Base-by-base conservation (phyloP, 2,113 vertebrate species). In the Onychostoma macrolepis region DNA sequence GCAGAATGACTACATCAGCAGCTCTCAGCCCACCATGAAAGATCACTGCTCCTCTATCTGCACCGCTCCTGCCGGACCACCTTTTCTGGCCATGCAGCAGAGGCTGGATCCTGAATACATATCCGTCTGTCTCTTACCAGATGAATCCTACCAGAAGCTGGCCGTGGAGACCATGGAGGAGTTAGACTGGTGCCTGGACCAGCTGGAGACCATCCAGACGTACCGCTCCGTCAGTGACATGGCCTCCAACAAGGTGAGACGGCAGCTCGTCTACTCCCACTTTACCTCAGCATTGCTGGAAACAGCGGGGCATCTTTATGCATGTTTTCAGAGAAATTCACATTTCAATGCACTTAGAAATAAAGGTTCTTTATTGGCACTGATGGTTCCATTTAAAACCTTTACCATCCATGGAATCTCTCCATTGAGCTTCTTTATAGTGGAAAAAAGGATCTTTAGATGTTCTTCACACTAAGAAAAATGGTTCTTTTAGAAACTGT, bases 101-200 rank as follows among this genome's bases (percentile, higher is more conserved):
- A 84, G 21, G 13, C 67, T 63, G 15, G 36, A 82, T 43, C 80
- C 72, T 83, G 33, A 88, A 65, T 78, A 4, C 80, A 61, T 86
- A 61, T 72, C 72, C 26, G 45, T 81, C 36, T 88, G 61, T 87
- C 81, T 82, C 24, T 85, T 76, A n/a, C 6, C 86, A 90, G 89
- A 90, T 58, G 89, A 90, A 53, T 89, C 87, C 33, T 89, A 86
- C 86, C 89, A 90, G 86, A 87, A 86, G 69, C 67, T 90, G 67
- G 89, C 89, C 8, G 45, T 87, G 87, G 89, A 90, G 63, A 90
- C 89, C 83, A 89, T 90, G 85, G 89, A 87, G 67, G 89, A 90
- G 80, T 80, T 90, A 72, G 89, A 90, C 88, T 90, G 89, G 89
- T 90, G 89, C 83, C 88, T 90, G 88, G 89, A 90, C 83, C 89